These are phyloP conservation scores for Zingel zingel DNA, from an alignment of 2,113 vertebrate species.

Conservation along the genomic window DNA sequence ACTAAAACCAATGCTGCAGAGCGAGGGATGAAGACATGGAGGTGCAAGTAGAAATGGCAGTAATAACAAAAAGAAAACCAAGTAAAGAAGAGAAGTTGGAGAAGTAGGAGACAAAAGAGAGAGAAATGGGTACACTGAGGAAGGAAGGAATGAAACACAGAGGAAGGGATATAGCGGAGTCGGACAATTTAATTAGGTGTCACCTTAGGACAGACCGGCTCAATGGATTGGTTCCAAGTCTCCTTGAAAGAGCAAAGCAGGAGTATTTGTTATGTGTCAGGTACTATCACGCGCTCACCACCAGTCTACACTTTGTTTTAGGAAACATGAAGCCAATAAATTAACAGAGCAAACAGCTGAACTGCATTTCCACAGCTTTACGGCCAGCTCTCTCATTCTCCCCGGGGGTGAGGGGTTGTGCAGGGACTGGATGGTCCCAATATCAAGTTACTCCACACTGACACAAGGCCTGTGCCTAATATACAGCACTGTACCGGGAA, in stretches of 20 bases:
- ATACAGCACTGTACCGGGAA: conserved; percentile 37
- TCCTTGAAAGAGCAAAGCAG: conserved; percentile 83
- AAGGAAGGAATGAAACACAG: conserved; percentile 39
- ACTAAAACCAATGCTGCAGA: conserved; percentile 54
- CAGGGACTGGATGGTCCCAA: conserved; percentile 8
- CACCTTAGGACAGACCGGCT: conserved; percentile 81
- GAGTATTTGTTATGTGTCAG: conserved; percentile 84
- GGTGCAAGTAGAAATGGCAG: conserved; percentile 3
- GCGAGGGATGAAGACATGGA: conserved; percentile 44
- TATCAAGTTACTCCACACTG: conserved; percentile 47
- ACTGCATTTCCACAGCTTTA: conserved; percentile 62
- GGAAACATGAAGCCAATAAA: conserved; percentile 78
- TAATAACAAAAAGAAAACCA: conserved; percentile 20
- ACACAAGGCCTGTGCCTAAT: conserved; percentile 32
- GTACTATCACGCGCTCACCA: conserved; percentile 70
- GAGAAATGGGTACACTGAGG: conserved; percentile 36
- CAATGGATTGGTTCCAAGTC: conserved; percentile 83
- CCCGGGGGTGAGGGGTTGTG: conserved; percentile 2
- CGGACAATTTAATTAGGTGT: conserved; percentile 87
- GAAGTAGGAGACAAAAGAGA: conserved; percentile 44
- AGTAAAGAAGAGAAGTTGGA: conserved; percentile 27
- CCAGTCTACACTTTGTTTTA: conserved; percentile 78
- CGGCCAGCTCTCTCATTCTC: conserved; percentile 27
- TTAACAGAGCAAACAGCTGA: conserved; percentile 68
- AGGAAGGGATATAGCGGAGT: conserved; percentile 53